Base-by-base conservation (phyloP, 2,797 vertebrate genomes). In the Iguana delicatissima region DNA sequence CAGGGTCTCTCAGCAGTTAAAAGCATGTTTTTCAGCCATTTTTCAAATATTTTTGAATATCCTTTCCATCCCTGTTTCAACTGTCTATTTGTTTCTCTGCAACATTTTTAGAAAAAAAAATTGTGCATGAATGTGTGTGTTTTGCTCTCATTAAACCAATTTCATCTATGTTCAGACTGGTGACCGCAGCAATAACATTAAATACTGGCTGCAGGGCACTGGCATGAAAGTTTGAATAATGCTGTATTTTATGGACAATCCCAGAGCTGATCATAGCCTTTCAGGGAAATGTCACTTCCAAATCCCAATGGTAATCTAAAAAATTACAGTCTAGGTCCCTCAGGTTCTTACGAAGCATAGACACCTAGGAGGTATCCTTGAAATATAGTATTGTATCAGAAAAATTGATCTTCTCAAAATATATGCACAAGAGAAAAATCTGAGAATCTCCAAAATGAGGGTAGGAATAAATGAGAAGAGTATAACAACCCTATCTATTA, bases 391-490 rank as follows among this genome's bases (percentile, higher is more conserved):
- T 3, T 52, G 32, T 59, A 42, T 42, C 24, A 55, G 22, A 69
- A 55, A 38, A 86, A 74, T 4, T 0, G 20, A 35, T 57, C 12
- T 55, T n/a, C 35, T 52, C 12, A 10, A 6, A 73, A 9, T 2
- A 50, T 85, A 55, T 35, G 73, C 26, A 91, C 90, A 92, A 10
- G 26, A 29, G 87, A 89, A 93, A 93, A 89, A 86, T 0, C 0
- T 35, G 46, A 89, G 86, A 90, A 64, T 80, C 84, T 24, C 57
- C 42, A 64, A 35, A 12, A 74, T 26, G 0, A 91, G 76, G 55
- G 89, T 89, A 7, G 50, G 64, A 72, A 90, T 90, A 92, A 89
- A 46, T 84, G 3, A 79, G 32, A 5, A 89, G n/a, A 93, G 84
- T 10, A 6, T 86, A 87, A 85, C 82, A 91, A 2, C 22, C 69